Base-by-base conservation (phyloP, 1,140 invertebrate species). In the Manduca sexta region DNA sequence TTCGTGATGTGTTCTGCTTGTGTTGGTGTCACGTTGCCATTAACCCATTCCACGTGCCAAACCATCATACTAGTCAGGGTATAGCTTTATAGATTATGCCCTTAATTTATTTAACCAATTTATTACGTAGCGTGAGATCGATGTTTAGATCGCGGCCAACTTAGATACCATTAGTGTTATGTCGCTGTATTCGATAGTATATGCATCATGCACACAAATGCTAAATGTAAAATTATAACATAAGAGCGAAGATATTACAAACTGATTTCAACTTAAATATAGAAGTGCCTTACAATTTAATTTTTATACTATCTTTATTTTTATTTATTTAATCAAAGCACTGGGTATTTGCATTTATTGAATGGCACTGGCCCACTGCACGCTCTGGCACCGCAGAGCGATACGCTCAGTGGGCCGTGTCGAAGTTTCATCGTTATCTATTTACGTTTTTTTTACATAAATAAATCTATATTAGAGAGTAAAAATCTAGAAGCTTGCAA, bases 231-330 rank as follows among this genome's bases (percentile, higher is more conserved):
- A 60, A 56, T 58, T 64, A 54, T 52, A 57, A 46, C 50, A 14
- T 67, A 64, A 65, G 59, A 54, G 46, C 58, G 56, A 46, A 34
- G 54, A 52, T 66, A 63, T 56, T 64, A 74, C 65, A 67, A 74
- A 57, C 57, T 75, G 56, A 64, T 70, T 79, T 81, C 70, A 74
- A 74, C 68, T 74, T 75, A 65, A 69, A 81, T 74, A 83, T 82
- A 79, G 78, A 85, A 83, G 82, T 85, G 82, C 82, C 82, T 85
- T 85, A 85, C 74, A 56, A 74, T 82, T 81, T 85, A 74, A 75
- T 83, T 83, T 85, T 79, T 72, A 64, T 69, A 74, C 55, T 77
- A 64, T 72, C 59, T 56, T 69, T 60, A 60, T 52, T 66, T 74
- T 70, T 46, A 45, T 75, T 70, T 45, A 45, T 8, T 18, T 40